A percentile compares a stretch with the other conserved stretches of the same genome.
Conservation (phyloP, 2,113 vertebrate genomes). For the Indicator maculatus region DNA sequence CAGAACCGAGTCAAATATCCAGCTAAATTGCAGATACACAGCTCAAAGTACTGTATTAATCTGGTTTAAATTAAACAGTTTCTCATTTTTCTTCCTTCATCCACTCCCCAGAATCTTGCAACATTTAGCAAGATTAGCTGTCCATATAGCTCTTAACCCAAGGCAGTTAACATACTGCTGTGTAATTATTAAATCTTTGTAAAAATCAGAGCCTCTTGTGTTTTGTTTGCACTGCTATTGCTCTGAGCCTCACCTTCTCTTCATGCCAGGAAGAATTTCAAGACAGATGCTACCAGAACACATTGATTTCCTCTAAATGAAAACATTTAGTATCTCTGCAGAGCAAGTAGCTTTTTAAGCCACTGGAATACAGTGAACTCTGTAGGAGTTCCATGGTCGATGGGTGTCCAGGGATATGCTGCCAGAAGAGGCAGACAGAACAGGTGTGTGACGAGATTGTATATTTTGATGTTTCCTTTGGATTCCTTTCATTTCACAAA, state of each 20-base stretch:
- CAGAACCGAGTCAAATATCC: neutral
- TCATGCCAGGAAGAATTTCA: neutral
- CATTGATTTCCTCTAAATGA: constrained; percentile 20
- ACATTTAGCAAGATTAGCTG: neutral
- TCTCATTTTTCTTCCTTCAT: neutral
- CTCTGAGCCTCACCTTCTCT: neutral
- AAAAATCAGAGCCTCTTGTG: neutral
- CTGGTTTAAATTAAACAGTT: neutral
- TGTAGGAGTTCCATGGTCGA: neutral
- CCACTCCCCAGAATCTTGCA: neutral
- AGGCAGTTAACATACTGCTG: neutral
- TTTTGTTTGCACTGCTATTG: neutral
- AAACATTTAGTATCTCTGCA: neutral
- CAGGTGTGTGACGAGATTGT: constrained; percentile 18
- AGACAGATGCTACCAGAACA: neutral
- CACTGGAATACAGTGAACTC: neutral
- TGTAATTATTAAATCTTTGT: neutral
- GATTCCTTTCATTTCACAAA: constrained; percentile 40
- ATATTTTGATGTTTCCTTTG: constrained; percentile 46
- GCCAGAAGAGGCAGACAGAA: neutral
- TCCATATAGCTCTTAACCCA: neutral
- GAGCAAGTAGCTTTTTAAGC: constrained; percentile 19
- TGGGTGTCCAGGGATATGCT: neutral
- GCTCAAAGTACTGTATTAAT: neutral
- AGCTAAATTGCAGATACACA: neutral